Evolutionary conservation across 2,888 invertebrate genomes (phyloP), one percentile per base, ranked within the genome.

Genomic region (Melitaea athalia): DNA sequence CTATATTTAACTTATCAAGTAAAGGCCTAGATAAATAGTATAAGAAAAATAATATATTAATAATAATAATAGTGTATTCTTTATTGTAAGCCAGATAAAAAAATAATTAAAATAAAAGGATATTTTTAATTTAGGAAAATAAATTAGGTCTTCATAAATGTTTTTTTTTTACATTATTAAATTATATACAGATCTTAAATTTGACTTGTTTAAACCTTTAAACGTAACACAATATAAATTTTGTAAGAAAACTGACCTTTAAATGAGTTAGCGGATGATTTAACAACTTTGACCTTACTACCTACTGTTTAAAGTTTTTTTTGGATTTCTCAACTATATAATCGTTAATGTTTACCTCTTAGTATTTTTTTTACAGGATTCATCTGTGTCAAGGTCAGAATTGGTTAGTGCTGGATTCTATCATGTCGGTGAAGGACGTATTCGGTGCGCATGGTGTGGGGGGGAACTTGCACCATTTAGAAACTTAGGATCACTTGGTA

Each of bases 351-450:
- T 2, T 24, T 24, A 24, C 24, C 24, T 24, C 24, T 24, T 24
- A 24, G 24, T 24, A 50, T 8, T n/a, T 5, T 8, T 59, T 55
- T 74, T 82, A 12, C 73, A 93, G 93, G 92, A 92, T 72, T 71
- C 78, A 6, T 87, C 87, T 49, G 86, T 98, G 24, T 93, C 95
- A 2, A 95, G 97, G 0, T 94, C 95, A 79, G 94, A 95, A 8
- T 88, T 98, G 71, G 98, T 97, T 0, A 94, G 93, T 81, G 96
- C 97, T 60, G 98, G 98, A 5, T 98, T 98, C 84, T 98, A 96
- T 84, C 98, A 96, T 80, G 91, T 96, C 3, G 95, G 96, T 72
- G 93, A 94, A 50, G 94, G 94, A 0, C 78, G 85, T 81, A 96
- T 97, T 0, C 94, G 96, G 72, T 98, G 98, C 85, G 96, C 96